phyloP scores from a whole-genome alignment of 1,140 invertebrate species.

The Trichoplusia ni region DNA sequence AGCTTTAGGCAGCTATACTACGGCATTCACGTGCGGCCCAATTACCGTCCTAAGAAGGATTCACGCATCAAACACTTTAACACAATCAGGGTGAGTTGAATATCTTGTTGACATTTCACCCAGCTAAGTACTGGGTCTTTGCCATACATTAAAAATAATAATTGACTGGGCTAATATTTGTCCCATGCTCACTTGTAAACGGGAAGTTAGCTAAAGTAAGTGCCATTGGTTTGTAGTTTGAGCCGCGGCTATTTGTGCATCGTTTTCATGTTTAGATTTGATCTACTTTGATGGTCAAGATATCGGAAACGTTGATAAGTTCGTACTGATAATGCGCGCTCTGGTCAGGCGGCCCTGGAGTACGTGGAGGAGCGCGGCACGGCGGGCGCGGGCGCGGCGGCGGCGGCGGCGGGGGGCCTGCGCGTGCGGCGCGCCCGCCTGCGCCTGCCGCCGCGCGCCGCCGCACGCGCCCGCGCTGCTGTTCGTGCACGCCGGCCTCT shows the following conservation, averaged over 20 bases:
- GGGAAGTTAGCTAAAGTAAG: too few species aligned
- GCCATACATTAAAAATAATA: too few species aligned
- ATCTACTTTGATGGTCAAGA: too few species aligned
- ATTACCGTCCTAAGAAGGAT: conserved; percentile 86
- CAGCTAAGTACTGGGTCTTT: too few species aligned
- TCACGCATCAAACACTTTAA: conserved; percentile 93
- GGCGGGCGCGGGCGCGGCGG: conserved; percentile 61
- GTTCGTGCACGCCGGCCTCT: conserved; percentile 95
- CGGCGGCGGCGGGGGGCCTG: conserved; percentile 49
- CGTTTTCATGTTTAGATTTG: too few species aligned
- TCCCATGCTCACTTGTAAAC: too few species aligned
- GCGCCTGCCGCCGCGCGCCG: conserved; percentile 50
- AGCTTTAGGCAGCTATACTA: conserved; percentile 97
- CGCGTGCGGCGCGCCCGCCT: conserved; percentile 36
- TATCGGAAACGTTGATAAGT: background rate
- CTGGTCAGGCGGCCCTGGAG: conserved; percentile 68
- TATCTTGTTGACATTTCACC: background rate
- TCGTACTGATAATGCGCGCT: background rate
- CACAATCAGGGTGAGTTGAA: conserved; percentile 87
- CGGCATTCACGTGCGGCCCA: conserved; percentile 97
- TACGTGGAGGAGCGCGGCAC: conserved; percentile 76
- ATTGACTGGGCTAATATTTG: too few species aligned
- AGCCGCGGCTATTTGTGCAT: too few species aligned
- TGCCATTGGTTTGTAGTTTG: too few species aligned
- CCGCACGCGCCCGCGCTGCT: conserved; percentile 83